phyloP scores from a whole-genome alignment of 2,888 invertebrate species.

The Steinernema scapterisci region DNA sequence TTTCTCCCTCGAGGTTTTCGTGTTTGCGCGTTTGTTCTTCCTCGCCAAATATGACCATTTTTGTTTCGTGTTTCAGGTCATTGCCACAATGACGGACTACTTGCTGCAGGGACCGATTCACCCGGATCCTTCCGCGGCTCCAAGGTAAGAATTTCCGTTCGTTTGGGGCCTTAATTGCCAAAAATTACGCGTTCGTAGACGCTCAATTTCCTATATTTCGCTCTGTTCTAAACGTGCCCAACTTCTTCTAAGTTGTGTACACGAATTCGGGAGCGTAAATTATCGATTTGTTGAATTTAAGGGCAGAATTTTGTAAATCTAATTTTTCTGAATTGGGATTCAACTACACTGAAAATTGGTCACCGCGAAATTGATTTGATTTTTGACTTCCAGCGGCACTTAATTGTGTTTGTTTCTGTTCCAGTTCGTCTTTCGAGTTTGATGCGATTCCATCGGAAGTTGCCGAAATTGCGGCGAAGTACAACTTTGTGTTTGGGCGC shows the following conservation, averaged over 20 bases:
- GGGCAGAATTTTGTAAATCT: neutral
- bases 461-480: conserved; percentile 54
- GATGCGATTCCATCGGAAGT: conserved; percentile 57
- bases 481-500: conserved; percentile 49
- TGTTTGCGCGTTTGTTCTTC: too few species aligned
- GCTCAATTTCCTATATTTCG: neutral
- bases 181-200: too few species aligned
- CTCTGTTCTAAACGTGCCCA: neutral
- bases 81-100: conserved; percentile 8
- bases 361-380: neutral
- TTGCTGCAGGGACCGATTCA: neutral
- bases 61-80: conserved; percentile 16
- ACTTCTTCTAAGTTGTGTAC: neutral
- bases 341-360: neutral
- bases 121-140: neutral
- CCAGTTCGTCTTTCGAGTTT: conserved; percentile 38
- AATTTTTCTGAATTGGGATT: conserved; percentile 14
- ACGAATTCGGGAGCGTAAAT: neutral
- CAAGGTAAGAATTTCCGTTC: neutral
- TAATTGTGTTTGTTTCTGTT: neutral
- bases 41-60: too few species aligned
- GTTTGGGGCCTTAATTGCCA: too few species aligned
- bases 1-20: too few species aligned
- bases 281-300: neutral
- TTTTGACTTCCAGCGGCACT: neutral